Evolutionary conservation across 92 coral and sea anemone species (phyloP).

Genomic region (Bergia sp.): DNA sequence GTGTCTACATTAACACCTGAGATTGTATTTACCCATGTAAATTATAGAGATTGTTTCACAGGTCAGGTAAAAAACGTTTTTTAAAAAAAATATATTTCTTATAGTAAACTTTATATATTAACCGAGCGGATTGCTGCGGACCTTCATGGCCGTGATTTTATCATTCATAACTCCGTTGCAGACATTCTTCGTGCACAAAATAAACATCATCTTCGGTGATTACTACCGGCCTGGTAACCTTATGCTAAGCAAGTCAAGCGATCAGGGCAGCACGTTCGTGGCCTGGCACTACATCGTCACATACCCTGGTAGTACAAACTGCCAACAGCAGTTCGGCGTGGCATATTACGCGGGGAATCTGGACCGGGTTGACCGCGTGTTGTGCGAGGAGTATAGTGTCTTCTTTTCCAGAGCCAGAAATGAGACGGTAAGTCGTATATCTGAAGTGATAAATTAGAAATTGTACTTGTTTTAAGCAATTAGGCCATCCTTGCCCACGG

Average conservation of each 20-base stretch:
- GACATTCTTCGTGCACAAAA: slow-evolving; percentile 72
- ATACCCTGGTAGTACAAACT: slow-evolving; percentile 61
- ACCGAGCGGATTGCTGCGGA: no score
- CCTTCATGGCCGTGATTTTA: no score
- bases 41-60: no score
- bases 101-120: no score
- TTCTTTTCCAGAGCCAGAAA: slow-evolving; percentile 69
- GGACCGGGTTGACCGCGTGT: slow-evolving; percentile 73
- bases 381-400: slow-evolving; percentile 72
- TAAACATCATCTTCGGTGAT: slow-evolving; percentile 78
- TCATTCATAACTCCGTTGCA: slow-evolving; percentile 12
- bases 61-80: no score
- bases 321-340: slow-evolving; percentile 65
- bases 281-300: slow-evolving; percentile 91
- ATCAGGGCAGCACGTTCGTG: slow-evolving; percentile 66
- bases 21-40: no score
- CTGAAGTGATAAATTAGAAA: no score
- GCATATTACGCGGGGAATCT: slow-evolving; percentile 48
- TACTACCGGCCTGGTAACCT: slow-evolving; percentile 85
- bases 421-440: slow-evolving; percentile 65
- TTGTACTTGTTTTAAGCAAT: no score
- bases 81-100: no score
- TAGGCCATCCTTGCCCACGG: no score
- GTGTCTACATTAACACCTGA: no score
- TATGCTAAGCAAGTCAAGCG: slow-evolving; percentile 68